These are phyloP conservation scores for Poeciliopsis presidionis DNA, from an alignment of 2,797 vertebrate species.

Conservation along the genomic window DNA sequence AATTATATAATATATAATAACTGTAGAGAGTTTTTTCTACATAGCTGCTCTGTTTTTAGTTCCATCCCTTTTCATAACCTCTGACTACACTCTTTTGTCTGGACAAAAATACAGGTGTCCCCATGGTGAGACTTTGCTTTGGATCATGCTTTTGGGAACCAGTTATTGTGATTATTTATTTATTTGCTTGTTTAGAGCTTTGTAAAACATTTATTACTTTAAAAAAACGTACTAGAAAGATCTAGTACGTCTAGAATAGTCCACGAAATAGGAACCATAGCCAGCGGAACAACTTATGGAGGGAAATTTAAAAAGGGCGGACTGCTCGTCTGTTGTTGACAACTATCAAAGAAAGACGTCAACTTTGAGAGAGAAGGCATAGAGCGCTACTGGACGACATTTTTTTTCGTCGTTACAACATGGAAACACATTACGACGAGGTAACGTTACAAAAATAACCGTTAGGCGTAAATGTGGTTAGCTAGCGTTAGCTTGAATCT, in stretches of 20 bases:
- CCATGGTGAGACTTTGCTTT: not conserved
- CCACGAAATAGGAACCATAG: conserved; percentile 54
- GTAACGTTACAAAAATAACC: conserved; percentile 48
- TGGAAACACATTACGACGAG: conserved; percentile 74
- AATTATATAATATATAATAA: not conserved
- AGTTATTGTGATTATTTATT: not conserved
- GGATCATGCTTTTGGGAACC: not conserved
- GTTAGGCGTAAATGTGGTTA: conserved; percentile 40
- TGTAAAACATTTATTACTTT: not conserved
- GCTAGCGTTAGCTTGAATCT: conserved; percentile 29
- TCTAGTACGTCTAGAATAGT: not conserved
- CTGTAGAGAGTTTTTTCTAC: not conserved
- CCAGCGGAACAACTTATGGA: conserved; percentile 53
- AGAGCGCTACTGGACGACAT: not conserved
- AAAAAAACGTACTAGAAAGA: not conserved
- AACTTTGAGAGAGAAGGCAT: not conserved
- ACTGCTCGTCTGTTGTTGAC: conserved; percentile 8
- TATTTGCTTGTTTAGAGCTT: not conserved
- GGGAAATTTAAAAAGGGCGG: conserved; percentile 80
- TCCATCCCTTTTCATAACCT: not conserved
- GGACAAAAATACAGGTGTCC: not conserved
- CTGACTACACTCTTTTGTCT: not conserved
- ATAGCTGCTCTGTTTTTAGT: not conserved
- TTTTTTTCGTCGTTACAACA: conserved; percentile 16
- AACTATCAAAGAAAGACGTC: not conserved